Evolutionary conservation across 1,140 invertebrate species (phyloP).

Genomic region (Cardiocondyla obscurior): DNA sequence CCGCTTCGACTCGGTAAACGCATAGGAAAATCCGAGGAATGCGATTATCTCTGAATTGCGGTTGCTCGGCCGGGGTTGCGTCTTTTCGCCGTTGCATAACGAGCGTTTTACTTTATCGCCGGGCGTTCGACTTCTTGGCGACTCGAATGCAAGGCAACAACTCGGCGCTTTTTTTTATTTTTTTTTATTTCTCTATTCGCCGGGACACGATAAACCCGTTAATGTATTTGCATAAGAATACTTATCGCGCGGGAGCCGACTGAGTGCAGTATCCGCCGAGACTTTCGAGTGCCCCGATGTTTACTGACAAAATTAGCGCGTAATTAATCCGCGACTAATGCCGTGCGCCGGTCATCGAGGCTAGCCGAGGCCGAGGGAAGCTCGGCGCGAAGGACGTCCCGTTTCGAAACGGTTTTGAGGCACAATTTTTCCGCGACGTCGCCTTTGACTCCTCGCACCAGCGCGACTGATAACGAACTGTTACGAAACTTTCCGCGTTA

Average conservation of each 20-base stretch:
- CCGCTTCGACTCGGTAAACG: not conserved
- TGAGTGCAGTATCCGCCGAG: slow-evolving; percentile 2
- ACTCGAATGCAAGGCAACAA: not conserved
- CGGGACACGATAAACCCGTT: slow-evolving; percentile 50
- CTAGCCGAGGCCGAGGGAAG: not conserved
- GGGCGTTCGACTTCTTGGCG: not conserved
- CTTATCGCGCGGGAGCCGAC: slow-evolving; percentile 55
- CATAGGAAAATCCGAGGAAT: slow-evolving; percentile 18
- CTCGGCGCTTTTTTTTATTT: slow-evolving; percentile 21
- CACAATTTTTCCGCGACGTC: not conserved
- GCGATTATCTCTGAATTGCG: not conserved
- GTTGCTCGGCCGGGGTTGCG: slow-evolving; percentile 20
- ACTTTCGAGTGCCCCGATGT: slow-evolving; percentile 29
- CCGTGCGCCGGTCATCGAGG: not conserved
- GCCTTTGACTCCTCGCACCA: slow-evolving; percentile 51
- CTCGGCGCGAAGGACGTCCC: not conserved
- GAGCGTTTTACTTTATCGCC: slow-evolving; percentile 25
- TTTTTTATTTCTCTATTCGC: too few relatives aligned
- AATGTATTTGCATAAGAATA: slow-evolving; percentile 67
- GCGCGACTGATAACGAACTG: slow-evolving; percentile 14
- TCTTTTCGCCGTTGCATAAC: slow-evolving; percentile 48
- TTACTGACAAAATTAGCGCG: slow-evolving; percentile 60
- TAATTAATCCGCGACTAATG: slow-evolving; percentile 57
- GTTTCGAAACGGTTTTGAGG: not conserved
- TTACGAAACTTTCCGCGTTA: slow-evolving; percentile 44